Base-by-base conservation (phyloP, 2,113 vertebrate genomes). In the Larimichthys polyactis region DNA sequence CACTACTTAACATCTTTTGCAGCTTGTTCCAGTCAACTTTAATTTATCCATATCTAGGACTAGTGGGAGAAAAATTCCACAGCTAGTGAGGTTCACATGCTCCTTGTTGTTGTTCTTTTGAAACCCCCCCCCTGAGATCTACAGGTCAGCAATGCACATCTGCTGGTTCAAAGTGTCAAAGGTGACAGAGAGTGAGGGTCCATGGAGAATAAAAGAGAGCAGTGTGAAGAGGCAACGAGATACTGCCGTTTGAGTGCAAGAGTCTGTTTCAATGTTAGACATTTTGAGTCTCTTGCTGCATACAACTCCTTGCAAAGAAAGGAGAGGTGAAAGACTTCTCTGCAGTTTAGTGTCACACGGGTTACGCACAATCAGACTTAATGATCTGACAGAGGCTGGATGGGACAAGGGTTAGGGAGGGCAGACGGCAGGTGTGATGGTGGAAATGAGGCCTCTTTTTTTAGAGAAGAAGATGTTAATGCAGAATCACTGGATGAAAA, bases 81-180 rank as follows among this genome's bases (percentile, higher is more conserved):
- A 73, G n/a, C 36, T 32, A 7, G 62, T 40, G 55, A 36, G 29
- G 27, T 64, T 79, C 84, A 63, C 71, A 79, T 3, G 32, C 12
- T 43, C 75, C 62, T 24, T 24, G 40, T 68, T 68, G 73, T 71
- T 89, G 27, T 78, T 83, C 29, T 63, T 65, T 32, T 22, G 4
- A 54, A 59, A 20, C 44, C 57, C 55, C 54, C 57, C 55, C 71
- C 44, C 44, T 2, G 65, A 81, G 76, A 58, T 52, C 14, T 0
- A 2, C 52, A 46, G 64, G 49, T 83, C 79, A 78, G 16, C 78
- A 63, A 11, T 10, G 51, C 75, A 82, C 84, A 87, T 83, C 65
- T 78, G 87, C 55, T 24, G 46, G 78, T 73, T 72, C 65, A 72
- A 20, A 57, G 62, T 22, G 59, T 84, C 64, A 63, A 19, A 73